Evolutionary conservation across 64 coral and sea anemone genomes (phyloP).

Genomic region (Cladopsammia gracilis): DNA sequence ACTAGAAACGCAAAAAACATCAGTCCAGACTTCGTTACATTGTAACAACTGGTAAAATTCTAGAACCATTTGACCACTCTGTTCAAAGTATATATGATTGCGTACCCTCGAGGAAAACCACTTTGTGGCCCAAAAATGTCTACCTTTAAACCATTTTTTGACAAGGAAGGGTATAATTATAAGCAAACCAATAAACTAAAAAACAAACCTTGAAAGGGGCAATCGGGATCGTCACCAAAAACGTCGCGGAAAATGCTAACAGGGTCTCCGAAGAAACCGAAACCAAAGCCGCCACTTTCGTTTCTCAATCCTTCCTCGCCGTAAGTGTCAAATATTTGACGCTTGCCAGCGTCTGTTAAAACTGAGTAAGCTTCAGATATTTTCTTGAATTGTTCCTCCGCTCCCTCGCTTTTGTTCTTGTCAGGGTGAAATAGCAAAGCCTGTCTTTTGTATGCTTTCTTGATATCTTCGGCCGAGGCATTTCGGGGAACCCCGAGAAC

Average conservation of each 20-base stretch:
- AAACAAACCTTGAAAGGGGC: constrained; percentile 58
- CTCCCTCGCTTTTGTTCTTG: constrained; percentile 77
- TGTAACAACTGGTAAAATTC: constrained; percentile 28
- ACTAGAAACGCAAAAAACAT: not conserved
- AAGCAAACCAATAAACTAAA: not conserved
- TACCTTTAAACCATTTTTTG: not conserved
- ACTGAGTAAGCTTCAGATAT: constrained; percentile 86
- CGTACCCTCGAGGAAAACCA: not conserved
- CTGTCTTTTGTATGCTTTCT: constrained; percentile 80
- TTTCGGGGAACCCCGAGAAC: constrained; percentile 67
- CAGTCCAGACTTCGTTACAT: not conserved
- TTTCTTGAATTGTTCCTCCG: constrained; percentile 90
- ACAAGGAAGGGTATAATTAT: not conserved
- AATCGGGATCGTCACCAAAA: constrained; percentile 59
- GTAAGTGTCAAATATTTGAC: constrained; percentile 72
- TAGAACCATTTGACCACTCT: not conserved
- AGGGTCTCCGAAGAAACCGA: constrained; percentile 28
- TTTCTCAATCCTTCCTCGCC: constrained; percentile 62
- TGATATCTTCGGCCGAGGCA: constrained; percentile 82
- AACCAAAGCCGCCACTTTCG: constrained; percentile 12
- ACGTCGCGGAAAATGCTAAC: constrained; percentile 71
- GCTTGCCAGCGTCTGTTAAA: constrained; percentile 71
- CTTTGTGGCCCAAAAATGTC: not conserved
- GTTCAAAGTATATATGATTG: too few species aligned
- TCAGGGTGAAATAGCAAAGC: constrained; percentile 92